These are phyloP conservation scores for Gallinago paraguaiae DNA, from an alignment of 2,113 vertebrate species.

Conservation along the genomic window DNA sequence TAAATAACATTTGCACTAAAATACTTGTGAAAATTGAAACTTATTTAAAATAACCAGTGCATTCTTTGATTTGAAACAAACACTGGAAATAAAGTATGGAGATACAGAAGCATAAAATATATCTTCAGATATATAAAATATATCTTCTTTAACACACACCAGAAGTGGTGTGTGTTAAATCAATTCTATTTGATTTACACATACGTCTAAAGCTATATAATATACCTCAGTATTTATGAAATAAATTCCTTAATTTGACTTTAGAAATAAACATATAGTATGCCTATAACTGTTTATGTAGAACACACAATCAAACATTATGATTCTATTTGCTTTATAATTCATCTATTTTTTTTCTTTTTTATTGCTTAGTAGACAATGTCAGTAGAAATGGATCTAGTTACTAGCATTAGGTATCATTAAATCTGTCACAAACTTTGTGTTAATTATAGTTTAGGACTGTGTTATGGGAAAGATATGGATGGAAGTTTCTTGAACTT, in stretches of 20 bases:
- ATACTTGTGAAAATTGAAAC: neutral
- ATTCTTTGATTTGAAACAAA: neutral
- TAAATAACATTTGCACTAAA: neutral
- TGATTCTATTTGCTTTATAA: neutral
- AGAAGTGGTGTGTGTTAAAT: neutral
- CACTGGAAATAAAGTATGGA: neutral
- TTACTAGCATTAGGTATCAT: neutral
- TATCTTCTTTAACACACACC: no score
- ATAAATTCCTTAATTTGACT: neutral
- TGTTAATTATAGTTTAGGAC: neutral
- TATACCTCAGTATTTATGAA: neutral
- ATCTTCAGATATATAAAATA: no score
- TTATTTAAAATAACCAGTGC: neutral
- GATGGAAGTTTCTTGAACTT: slow-evolving; percentile 33
- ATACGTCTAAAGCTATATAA: neutral
- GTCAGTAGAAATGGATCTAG: neutral
- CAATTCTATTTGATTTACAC: neutral
- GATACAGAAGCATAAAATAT: neutral
- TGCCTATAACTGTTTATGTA: neutral
- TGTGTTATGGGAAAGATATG: neutral
- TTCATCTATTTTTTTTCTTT: neutral
- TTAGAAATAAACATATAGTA: neutral
- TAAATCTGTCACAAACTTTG: neutral
- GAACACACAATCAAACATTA: neutral
- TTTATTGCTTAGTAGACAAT: neutral